Percentiles rank a stretch among this genome's conserved stretches.
phyloP scores from a whole-genome alignment of 1,140 invertebrate species.

The Cephus cinctus region DNA sequence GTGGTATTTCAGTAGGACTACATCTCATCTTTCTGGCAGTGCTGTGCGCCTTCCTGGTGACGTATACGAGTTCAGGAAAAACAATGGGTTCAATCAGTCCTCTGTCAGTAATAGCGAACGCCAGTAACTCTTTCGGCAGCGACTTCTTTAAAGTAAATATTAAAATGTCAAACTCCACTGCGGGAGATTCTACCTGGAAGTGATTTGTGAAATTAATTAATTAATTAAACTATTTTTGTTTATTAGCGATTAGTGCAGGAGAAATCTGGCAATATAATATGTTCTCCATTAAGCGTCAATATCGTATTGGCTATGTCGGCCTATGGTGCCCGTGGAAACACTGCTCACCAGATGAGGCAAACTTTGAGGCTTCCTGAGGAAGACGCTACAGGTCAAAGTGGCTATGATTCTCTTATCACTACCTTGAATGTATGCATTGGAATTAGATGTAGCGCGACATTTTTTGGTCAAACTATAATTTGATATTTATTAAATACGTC shows the following conservation, averaged over 20 bases:
- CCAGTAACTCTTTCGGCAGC: too few species aligned
- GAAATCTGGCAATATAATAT: slow-evolving; percentile 31
- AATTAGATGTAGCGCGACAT: not conserved
- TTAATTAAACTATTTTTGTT: not conserved
- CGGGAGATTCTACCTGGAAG: too few species aligned
- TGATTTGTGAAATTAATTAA: not conserved
- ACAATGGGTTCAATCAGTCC: too few species aligned
- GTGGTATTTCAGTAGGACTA: too few species aligned
- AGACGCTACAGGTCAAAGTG: slow-evolving; percentile 15
- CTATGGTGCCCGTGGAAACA: slow-evolving; percentile 36
- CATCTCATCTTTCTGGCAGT: too few species aligned
- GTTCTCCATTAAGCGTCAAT: slow-evolving; percentile 36
- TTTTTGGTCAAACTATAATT: not conserved
- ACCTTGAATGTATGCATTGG: slow-evolving; percentile 32
- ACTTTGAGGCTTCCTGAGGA: slow-evolving; percentile 31
- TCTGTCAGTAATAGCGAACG: too few species aligned
- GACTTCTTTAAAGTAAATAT: slow-evolving; percentile 31
- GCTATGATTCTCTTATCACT: slow-evolving; percentile 30
- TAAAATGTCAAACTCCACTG: too few species aligned
- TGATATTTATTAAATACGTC: not conserved
- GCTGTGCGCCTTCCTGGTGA: too few species aligned
- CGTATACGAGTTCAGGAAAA: too few species aligned
- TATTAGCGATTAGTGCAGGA: slow-evolving; percentile 22
- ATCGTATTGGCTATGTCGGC: slow-evolving; percentile 40
- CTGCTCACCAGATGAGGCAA: slow-evolving; percentile 29